Conservation (phyloP, 2,888 invertebrate genomes). For the Lobophora halterata region DNA sequence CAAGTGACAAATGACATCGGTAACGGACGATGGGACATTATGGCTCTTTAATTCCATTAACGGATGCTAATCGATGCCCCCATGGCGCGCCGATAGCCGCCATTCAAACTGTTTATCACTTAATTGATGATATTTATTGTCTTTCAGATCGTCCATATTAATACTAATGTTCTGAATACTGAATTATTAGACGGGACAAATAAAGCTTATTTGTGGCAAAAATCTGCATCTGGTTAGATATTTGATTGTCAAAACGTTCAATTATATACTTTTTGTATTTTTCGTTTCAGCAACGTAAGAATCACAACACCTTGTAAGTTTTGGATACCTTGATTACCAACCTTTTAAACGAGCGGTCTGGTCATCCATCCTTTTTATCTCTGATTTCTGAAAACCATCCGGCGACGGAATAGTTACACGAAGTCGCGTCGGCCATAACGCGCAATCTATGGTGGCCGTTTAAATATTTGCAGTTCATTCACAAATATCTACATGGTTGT, state of each 20-base stretch:
- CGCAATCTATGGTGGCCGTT: not conserved
- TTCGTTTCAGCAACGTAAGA: too few species aligned
- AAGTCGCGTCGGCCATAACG: not conserved
- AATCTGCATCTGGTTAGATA: too few species aligned
- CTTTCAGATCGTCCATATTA: conserved; percentile 4
- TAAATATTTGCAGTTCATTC: conserved; percentile 25
- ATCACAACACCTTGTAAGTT: too few species aligned
- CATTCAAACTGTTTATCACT: conserved; percentile 24
- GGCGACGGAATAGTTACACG: not conserved
- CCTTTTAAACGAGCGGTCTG: too few species aligned
- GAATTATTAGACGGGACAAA: too few species aligned
- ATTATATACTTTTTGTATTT: too few species aligned
- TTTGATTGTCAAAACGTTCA: too few species aligned
- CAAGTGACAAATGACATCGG: conserved; percentile 25
- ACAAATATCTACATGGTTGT: conserved; percentile 22
- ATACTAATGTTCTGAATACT: not conserved
- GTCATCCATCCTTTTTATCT: not conserved
- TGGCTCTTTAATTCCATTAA: conserved; percentile 56
- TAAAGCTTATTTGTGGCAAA: too few species aligned
- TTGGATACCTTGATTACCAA: too few species aligned
- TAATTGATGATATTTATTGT: conserved; percentile 23
- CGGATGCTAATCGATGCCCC: conserved; percentile 45
- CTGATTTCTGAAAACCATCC: not conserved
- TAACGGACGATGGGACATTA: conserved; percentile 33
- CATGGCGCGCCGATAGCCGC: conserved; percentile 36